These are phyloP conservation scores for Opisthocomus hoazin DNA, from an alignment of 2,113 vertebrate species.

Conservation along the genomic window DNA sequence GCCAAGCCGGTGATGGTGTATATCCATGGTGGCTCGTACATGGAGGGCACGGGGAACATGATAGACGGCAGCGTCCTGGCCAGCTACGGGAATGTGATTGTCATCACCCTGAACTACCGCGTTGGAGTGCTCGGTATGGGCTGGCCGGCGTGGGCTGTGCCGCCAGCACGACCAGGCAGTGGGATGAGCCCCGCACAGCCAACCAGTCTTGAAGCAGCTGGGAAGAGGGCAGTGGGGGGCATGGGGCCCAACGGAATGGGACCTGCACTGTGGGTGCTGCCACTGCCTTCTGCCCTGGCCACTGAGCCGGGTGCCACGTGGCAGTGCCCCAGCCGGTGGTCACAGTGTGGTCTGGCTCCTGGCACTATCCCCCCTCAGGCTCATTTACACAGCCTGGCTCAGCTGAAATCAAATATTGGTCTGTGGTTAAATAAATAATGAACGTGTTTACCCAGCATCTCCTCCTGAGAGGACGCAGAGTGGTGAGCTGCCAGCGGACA, in stretches of 20 bases:
- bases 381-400: conserved; percentile 19
- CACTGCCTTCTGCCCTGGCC: not conserved
- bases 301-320: not conserved
- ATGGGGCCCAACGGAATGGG: fast-evolving
- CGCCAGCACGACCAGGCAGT: not conserved
- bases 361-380: not conserved
- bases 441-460: conserved; percentile 37
- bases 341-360: not conserved
- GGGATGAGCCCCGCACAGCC: not conserved
- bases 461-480: not conserved
- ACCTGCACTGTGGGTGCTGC: not conserved
- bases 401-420: conserved; percentile 60
- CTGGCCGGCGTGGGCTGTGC: not conserved
- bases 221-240: not conserved
- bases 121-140: conserved; percentile 93
- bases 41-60: conserved; percentile 99
- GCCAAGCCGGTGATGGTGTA: conserved; percentile 99
- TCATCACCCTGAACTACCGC: conserved; percentile 99
- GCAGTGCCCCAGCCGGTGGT: not conserved
- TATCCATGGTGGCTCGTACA: conserved; percentile 98
- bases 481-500: not conserved
- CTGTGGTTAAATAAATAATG: conserved; percentile 55
- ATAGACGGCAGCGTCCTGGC: conserved; percentile 97
- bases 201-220: fast-evolving
- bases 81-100: conserved; percentile 98